Base-by-base conservation (phyloP, 2,113 vertebrate species). In the Numenius arquata region DNA sequence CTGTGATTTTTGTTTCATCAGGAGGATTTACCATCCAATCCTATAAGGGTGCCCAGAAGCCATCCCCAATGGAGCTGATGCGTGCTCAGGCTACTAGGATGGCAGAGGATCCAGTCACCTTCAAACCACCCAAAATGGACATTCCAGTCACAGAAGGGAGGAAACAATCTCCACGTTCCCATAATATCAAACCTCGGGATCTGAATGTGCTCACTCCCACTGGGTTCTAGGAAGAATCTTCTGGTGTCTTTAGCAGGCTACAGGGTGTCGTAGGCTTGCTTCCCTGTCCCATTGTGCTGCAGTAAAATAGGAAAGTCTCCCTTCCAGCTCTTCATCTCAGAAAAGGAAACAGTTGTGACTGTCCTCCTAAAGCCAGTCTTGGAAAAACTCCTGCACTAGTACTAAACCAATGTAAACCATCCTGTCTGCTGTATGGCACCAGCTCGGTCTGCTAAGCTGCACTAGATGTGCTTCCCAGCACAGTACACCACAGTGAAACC, bases 201-300 rank as follows among this genome's bases (percentile, higher is more conserved):
- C 96, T 99, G 98, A 99, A 99, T 16, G 97, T 99, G 93, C 98
- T 99, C 73, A 99, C 99, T 32, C 99, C 99, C 66, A 99, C 99
- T 1, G 99, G 99, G 45, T 99, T 99, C 97, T 99, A 97, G 97
- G 48, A 65, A 25, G 63, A 83, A 66, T 52, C 34, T 92, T 59
- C 74, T 85, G 66, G 16, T 86, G 58, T 92, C 41, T 79, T 85
- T 78, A 95, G 75, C 23, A 23, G 85, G 55, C 56, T 36, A 29
- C 66, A 76, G 68, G 17, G 36, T 94, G 22, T 94, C 38, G 41
- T 80, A 79, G 68, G 61, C 50, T 86, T 92, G 61, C 88, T 94
- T 89, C 76, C 30, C 41, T 63, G 66, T 76, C 67, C 43, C 3
- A 1, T 34, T 93, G 43, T 95, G 88, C 68, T 96, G 92, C 88